Percentiles rank a stretch among this genome's conserved stretches.
These are phyloP conservation scores for Steinernema feltiae DNA, from an alignment of 1,140 invertebrate genomes.

Conservation along the genomic window DNA sequence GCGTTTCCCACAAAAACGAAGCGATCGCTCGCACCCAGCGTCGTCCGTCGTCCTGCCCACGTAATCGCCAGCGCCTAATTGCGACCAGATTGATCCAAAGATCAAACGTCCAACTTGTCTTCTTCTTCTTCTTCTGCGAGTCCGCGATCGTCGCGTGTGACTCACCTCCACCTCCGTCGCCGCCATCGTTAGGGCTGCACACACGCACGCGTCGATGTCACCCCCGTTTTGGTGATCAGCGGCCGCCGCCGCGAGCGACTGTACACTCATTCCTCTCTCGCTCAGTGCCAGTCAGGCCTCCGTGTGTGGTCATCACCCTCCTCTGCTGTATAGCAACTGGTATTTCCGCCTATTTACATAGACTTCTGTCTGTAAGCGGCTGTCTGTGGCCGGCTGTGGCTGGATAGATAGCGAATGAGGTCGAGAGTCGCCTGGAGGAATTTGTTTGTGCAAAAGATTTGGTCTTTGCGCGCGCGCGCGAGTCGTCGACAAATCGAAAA, in stretches of 20 bases:
- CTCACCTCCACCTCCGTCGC: neutral
- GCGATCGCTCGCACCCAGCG: neutral
- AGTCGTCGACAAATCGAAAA: slow-evolving; percentile 7
- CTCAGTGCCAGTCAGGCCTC: too few species aligned
- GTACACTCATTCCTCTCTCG: too few species aligned
- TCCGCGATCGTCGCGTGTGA: neutral
- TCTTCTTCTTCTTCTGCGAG: neutral
- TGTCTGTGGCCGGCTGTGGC: too few species aligned
- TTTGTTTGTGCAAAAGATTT: neutral
- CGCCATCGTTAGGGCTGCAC: neutral
- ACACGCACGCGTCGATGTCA: neutral
- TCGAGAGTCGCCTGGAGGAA: neutral
- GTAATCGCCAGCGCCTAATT: neutral
- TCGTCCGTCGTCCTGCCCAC: neutral
- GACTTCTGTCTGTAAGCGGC: too few species aligned
- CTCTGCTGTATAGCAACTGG: too few species aligned
- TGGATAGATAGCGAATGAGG: neutral
- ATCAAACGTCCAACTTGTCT: neutral
- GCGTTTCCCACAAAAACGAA: too few species aligned
- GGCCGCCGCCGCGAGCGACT: too few species aligned
- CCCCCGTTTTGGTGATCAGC: neutral
- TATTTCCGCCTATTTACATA: neutral
- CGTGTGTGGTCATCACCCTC: too few species aligned
- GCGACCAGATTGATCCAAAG: neutral
- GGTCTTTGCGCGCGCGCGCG: neutral